phyloP scores from a whole-genome alignment of 1,140 invertebrate species.

The Littorina saxatilis region DNA sequence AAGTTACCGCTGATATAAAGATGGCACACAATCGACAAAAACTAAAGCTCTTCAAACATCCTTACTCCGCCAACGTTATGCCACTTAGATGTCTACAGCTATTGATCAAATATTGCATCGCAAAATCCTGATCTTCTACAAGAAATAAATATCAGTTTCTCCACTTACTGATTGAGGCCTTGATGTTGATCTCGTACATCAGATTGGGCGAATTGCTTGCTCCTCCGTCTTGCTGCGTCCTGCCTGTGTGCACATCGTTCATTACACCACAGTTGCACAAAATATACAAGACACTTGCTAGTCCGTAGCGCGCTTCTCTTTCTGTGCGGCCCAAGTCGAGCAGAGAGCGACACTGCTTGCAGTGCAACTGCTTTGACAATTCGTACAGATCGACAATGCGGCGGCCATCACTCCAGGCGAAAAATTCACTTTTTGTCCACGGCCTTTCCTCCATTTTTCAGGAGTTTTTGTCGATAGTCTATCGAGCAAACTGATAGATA shows the following conservation, averaged over 20 bases:
- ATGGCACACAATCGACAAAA: too few species aligned
- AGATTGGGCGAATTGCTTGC: background rate
- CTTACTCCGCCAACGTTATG: too few species aligned
- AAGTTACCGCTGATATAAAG: too few species aligned
- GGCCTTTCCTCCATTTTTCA: slow-evolving; percentile 4
- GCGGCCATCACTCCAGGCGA: slow-evolving; percentile 33
- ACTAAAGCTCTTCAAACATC: too few species aligned
- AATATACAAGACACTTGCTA: slow-evolving; percentile 31
- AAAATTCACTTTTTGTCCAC: slow-evolving; percentile 32
- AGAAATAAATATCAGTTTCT: too few species aligned
- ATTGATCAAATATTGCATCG: too few species aligned
- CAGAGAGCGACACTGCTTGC: slow-evolving; percentile 24
- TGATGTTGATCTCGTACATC: slow-evolving; percentile 32
- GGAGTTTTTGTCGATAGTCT: too few species aligned
- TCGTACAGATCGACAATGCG: slow-evolving; percentile 29
- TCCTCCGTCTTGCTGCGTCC: background rate
- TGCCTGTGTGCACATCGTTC: slow-evolving; percentile 32
- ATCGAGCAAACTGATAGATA: too few species aligned
- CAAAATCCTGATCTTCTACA: too few species aligned
- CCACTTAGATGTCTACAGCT: too few species aligned
- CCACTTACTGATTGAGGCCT: slow-evolving; percentile 37
- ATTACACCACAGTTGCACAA: slow-evolving; percentile 18
- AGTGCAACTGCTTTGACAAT: slow-evolving; percentile 21
- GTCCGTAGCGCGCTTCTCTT: slow-evolving; percentile 20
- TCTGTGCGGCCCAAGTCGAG: slow-evolving; percentile 26